These are phyloP conservation scores for Megaceryle alcyon DNA, from an alignment of 2,797 vertebrate genomes.

Conservation along the genomic window DNA sequence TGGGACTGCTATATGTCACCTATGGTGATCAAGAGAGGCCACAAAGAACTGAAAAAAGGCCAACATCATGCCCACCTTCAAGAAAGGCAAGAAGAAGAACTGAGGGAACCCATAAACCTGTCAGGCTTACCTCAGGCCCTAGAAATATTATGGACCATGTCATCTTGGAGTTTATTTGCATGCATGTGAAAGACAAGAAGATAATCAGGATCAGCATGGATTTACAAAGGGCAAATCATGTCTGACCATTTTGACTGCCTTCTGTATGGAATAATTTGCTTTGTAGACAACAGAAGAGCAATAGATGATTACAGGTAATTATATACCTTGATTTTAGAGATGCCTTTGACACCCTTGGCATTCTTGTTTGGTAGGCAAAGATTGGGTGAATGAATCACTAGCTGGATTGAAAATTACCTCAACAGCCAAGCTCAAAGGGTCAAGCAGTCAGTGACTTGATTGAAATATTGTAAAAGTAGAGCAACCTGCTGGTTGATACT, in stretches of 20 bases:
- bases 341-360: neutral
- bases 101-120: too few relatives aligned
- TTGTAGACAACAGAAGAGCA: neutral
- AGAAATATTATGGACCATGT: neutral
- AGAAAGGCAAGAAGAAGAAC: too few relatives aligned
- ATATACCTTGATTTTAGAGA: neutral
- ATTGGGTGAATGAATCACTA: neutral
- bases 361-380: neutral
- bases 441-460: neutral
- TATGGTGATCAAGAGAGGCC: too few relatives aligned
- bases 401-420: neutral
- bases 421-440: neutral
- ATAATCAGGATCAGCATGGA: neutral
- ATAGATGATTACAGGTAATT: neutral
- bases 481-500: neutral
- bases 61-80: too few relatives aligned
- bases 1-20: too few relatives aligned
- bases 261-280: neutral
- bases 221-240: neutral
- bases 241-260: neutral
- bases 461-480: neutral
- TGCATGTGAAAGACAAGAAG: neutral
- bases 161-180: neutral
- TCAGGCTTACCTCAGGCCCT: too few relatives aligned
- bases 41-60: too few relatives aligned